phyloP scores from a whole-genome alignment of 1,140 invertebrate genomes.

The Homalodisca vitripennis region DNA sequence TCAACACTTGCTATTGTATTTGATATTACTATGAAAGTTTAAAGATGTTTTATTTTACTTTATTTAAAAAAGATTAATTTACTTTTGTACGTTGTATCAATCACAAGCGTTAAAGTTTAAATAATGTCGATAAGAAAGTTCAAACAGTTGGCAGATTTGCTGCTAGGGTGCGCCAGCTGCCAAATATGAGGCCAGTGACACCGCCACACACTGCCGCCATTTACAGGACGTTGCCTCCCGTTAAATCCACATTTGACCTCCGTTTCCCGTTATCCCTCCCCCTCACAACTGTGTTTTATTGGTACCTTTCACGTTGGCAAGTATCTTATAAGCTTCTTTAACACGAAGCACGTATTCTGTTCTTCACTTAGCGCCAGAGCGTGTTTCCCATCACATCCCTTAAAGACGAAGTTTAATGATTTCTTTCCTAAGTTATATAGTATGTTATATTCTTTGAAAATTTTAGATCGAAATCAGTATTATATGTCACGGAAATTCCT shows the following conservation, averaged over 20 bases:
- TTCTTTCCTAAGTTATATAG: no score
- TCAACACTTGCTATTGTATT: not conserved
- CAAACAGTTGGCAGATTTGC: not conserved
- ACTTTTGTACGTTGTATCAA: not conserved
- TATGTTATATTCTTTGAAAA: no score
- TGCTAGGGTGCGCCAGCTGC: not conserved
- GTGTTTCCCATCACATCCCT: no score
- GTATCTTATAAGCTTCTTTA: slow-evolving; percentile 1
- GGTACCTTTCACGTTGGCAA: not conserved
- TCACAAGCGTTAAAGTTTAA: not conserved
- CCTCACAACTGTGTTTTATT: not conserved
- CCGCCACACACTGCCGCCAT: not conserved
- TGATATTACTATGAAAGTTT: not conserved
- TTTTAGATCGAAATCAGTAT: no score
- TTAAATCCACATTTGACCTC: no score
- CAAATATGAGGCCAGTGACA: not conserved
- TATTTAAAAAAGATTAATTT: not conserved
- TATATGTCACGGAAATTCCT: no score
- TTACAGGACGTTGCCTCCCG: slow-evolving; percentile 1
- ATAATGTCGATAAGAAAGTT: not conserved
- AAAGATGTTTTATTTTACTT: not conserved
- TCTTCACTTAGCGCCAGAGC: no score
- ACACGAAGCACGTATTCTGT: slow-evolving; percentile 2
- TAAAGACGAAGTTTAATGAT: no score
- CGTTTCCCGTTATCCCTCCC: not conserved